Percentiles rank a stretch among this genome's conserved stretches.
Evolutionary conservation across 2,113 vertebrate genomes (phyloP).

Genomic region (Thermophis baileyi): DNA sequence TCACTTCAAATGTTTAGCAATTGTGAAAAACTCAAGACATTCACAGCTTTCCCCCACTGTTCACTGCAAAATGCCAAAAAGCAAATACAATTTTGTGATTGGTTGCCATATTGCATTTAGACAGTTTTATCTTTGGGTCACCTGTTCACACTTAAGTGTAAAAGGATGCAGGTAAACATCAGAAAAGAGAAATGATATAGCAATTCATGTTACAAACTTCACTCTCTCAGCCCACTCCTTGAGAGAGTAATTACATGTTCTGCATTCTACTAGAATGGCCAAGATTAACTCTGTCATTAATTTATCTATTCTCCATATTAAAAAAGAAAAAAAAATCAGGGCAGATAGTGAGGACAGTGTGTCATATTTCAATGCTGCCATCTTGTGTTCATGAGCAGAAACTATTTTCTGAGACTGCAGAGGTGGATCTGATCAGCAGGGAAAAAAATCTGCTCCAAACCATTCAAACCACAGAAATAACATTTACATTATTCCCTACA

Average conservation of each 20-base stretch:
- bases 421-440: background rate
- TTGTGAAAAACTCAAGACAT: slow-evolving; percentile 9
- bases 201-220: slow-evolving; percentile 23
- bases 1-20: slow-evolving; percentile 12
- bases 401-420: background rate
- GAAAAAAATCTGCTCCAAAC: background rate
- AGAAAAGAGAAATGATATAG: background rate
- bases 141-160: background rate
- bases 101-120: background rate
- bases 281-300: slow-evolving; percentile 63
- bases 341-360: slow-evolving; percentile 18
- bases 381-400: slow-evolving; percentile 58
- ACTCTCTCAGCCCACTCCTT: slow-evolving; percentile 23
- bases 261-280: slow-evolving; percentile 48
- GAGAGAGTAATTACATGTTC: slow-evolving; percentile 37
- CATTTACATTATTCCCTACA: slow-evolving; percentile 2
- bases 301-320: slow-evolving; percentile 50
- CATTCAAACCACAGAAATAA: background rate
- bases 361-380: slow-evolving; percentile 70
- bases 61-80: background rate
- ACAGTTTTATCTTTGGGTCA: background rate
- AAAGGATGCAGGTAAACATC: background rate
- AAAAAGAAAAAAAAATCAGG: slow-evolving; percentile 32
- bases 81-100: background rate
- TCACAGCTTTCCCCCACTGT: background rate